phyloP scores from a whole-genome alignment of 2,113 vertebrate species.

The Pelecanus crispus region DNA sequence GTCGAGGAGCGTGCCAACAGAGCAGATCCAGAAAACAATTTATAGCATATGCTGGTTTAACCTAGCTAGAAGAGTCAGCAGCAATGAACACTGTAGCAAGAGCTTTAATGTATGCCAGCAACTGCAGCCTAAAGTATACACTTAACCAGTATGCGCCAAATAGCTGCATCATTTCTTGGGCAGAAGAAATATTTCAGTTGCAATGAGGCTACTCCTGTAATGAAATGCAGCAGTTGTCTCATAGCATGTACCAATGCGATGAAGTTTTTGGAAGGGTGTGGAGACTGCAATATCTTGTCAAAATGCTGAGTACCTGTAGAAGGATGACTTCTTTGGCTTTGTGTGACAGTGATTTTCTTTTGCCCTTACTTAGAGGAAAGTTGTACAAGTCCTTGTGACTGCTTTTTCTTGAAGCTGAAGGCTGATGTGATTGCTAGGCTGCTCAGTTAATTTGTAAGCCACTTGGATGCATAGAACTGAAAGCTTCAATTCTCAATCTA shows the following conservation, averaged over 20 bases:
- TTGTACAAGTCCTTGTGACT: background rate
- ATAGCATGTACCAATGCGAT: background rate
- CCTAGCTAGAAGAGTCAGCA: background rate
- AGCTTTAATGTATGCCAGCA: background rate
- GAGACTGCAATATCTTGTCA: background rate
- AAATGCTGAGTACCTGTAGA: background rate
- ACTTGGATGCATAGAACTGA: background rate
- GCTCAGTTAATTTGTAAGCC: background rate
- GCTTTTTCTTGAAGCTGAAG: background rate
- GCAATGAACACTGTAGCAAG: background rate
- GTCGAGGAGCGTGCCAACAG: background rate
- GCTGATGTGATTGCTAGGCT: background rate
- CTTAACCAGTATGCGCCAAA: background rate
- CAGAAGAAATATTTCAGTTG: background rate
- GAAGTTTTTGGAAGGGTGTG: background rate
- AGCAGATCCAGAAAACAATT: background rate
- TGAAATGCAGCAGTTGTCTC: background rate
- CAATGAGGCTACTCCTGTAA: background rate
- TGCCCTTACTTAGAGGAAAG: background rate
- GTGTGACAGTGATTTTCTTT: background rate
- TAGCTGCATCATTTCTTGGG: background rate
- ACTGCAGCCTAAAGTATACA: background rate
- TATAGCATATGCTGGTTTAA: background rate
- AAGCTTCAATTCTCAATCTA: background rate
- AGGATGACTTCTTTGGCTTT: background rate